phyloP scores from a whole-genome alignment of 2,113 vertebrate species.

The Rousettus leschenaultii region DNA sequence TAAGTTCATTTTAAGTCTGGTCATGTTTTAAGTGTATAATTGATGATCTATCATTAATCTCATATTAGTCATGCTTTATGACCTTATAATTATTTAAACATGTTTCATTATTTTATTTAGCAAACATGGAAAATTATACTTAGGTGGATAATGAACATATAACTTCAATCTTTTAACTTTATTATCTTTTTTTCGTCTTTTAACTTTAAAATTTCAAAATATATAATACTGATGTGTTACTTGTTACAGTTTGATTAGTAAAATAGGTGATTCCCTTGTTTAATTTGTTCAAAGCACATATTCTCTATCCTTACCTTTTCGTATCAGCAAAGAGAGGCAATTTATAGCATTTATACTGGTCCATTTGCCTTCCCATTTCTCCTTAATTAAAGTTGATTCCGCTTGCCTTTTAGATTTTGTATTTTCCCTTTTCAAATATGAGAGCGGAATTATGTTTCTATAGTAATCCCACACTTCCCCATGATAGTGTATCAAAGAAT shows the following conservation, averaged over 20 bases:
- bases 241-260: not conserved
- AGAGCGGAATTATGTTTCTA: not conserved
- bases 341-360: not conserved
- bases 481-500: not conserved
- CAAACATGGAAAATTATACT: not conserved
- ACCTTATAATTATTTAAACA: not conserved
- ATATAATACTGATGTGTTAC: not conserved
- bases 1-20: not conserved
- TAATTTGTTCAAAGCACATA: not conserved
- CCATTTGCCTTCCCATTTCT: constrained; percentile 29
- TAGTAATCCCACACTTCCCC: not conserved
- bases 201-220: constrained; percentile 2
- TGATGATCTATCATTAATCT: not conserved
- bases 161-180: not conserved
- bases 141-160: not conserved
- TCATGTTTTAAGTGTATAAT: not conserved
- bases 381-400: not conserved
- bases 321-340: not conserved
- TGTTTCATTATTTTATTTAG: not conserved
- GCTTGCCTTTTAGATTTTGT: not conserved
- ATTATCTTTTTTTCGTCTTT: not conserved
- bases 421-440: not conserved
- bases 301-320: not conserved
- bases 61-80: not conserved
- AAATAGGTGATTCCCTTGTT: not conserved